Evolutionary conservation across 1,140 invertebrate genomes (phyloP), one percentile per base, ranked within the genome.

Genomic region (Paramacrobiotus metropolitanus): DNA sequence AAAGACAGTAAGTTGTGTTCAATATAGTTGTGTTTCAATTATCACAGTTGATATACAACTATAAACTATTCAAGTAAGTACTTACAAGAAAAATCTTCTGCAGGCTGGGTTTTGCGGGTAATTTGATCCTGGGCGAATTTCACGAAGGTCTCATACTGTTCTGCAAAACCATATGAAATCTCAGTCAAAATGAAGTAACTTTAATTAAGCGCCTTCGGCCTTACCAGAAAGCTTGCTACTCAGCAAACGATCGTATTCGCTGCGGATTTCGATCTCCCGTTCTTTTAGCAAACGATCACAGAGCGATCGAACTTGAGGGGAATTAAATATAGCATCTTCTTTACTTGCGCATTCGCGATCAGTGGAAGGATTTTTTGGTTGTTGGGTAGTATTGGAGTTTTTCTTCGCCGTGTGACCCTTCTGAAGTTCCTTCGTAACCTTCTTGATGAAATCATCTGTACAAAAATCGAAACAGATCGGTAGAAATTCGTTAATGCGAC

Each of bases 111-210:
- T 55, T 55, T 81, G 74, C 82, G 85, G 69, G 88, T 86, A 69
- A 95, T 85, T 78, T 95, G 91, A 76, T 96, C 91, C 70, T 89
- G 85, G 65, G 90, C 94, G 74, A 95, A 95, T 74, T 90, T 92
- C 24, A 94, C 87, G 75, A 95, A 95, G 68, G 88, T 85, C 75
- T 95, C 90, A 72, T 95, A 95, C 74, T 96, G 91, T 75, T 96
- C 91, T 71, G 68, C n/a, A 71, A 70, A 62, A 21, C 40, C 34
- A 59, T 31, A 44, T 1, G 62, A 60, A 48, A 60, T 1, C n/a
- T n/a, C 59, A 61, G 21, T 40, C n/a, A 40, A 40, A 21, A n/a
- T n/a, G n/a, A n/a, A n/a, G n/a, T n/a, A n/a, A n/a, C n/a, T n/a
- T n/a, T n/a, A n/a, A n/a, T n/a, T n/a, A n/a, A n/a, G n/a, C n/a